Conservation (phyloP, 2,797 vertebrate genomes). For the Nyctalus aviator region DNA sequence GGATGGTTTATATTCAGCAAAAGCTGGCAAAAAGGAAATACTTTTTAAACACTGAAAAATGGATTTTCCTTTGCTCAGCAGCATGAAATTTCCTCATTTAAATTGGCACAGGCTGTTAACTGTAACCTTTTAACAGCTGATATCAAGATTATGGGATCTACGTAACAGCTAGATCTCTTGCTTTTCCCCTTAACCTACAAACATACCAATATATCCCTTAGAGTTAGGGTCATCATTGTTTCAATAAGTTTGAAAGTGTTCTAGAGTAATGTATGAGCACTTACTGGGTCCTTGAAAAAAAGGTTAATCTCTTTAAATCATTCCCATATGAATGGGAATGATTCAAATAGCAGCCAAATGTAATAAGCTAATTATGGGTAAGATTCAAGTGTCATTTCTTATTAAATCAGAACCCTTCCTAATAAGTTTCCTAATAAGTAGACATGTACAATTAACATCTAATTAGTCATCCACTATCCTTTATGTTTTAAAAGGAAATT, state of each 20-base stretch:
- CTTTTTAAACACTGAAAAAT: slow-evolving; percentile 14
- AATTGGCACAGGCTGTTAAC: background rate
- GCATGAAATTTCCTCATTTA: background rate
- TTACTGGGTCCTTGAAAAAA: slow-evolving; percentile 70
- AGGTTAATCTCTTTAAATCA: slow-evolving; percentile 76
- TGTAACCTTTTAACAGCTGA: background rate
- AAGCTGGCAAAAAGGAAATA: background rate
- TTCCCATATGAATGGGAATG: slow-evolving; percentile 72
- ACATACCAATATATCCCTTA: background rate
- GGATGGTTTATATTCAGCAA: background rate
- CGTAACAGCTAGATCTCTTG: background rate
- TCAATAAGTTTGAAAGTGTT: slow-evolving; percentile 60
- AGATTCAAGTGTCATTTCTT: slow-evolving; percentile 78
- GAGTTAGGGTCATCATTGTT: slow-evolving; percentile 17
- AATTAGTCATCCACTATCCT: slow-evolving; percentile 75
- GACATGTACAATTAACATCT: slow-evolving; percentile 79
- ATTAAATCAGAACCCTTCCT: slow-evolving; percentile 77
- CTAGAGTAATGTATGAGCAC: slow-evolving; percentile 20
- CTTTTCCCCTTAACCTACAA: slow-evolving; percentile 20
- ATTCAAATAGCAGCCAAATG: slow-evolving; percentile 74
- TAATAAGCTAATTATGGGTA: slow-evolving; percentile 78
- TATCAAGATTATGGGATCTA: background rate
- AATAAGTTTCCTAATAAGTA: slow-evolving; percentile 76
- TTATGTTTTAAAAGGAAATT: slow-evolving; percentile 76
- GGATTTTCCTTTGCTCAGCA: background rate